These are phyloP conservation scores for Lycocorax pyrrhopterus DNA, from an alignment of 2,113 vertebrate species.

Conservation along the genomic window DNA sequence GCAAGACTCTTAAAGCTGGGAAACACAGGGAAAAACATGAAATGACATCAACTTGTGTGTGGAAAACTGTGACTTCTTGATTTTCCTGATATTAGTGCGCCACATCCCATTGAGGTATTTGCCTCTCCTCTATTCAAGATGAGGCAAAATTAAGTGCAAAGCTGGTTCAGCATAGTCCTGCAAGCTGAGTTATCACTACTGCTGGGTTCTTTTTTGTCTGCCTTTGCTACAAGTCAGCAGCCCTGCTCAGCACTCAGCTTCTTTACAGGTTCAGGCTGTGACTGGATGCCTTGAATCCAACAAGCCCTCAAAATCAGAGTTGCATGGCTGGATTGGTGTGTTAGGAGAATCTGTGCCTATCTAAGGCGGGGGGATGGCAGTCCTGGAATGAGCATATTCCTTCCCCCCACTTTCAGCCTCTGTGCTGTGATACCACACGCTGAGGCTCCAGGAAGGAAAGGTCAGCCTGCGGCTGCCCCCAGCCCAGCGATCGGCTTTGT, in stretches of 20 bases:
- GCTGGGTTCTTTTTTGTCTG: neutral
- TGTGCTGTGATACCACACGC: neutral
- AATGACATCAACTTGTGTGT: neutral
- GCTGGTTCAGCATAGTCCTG: neutral
- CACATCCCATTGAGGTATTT: neutral
- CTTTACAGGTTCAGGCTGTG: neutral
- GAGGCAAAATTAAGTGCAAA: neutral
- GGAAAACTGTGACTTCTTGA: neutral
- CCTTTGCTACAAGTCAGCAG: neutral
- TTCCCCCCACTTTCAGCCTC: neutral
- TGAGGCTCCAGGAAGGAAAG: constrained; percentile 29
- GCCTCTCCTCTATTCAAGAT: neutral
- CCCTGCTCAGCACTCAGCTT: neutral
- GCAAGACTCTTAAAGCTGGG: neutral
- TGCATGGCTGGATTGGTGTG: neutral
- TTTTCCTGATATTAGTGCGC: neutral
- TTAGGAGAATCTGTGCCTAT: neutral
- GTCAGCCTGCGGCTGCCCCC: constrained; percentile 34
- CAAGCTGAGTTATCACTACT: neutral
- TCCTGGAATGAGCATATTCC: neutral
- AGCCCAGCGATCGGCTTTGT: neutral
- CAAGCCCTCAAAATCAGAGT: neutral
- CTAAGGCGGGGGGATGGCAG: neutral
- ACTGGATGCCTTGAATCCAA: neutral
- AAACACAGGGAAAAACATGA: neutral